Base-by-base conservation (phyloP, 2,113 vertebrate genomes). In the Nerophis lumbriciformis region DNA sequence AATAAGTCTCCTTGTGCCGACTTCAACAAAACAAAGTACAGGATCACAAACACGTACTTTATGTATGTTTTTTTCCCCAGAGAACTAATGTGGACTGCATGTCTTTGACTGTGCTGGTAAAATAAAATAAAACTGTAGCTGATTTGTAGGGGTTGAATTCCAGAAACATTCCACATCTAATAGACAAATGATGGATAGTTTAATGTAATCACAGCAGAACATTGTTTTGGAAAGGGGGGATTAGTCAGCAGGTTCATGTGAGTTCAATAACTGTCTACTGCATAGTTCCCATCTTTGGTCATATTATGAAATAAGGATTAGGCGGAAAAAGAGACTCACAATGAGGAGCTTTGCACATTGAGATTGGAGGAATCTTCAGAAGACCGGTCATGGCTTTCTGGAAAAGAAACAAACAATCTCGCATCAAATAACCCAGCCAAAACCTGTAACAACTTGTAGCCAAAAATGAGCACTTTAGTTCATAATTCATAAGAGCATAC, bases 1-100 rank as follows among this genome's bases (percentile, higher is more conserved):
- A 94, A 92, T 90, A 94, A 81, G 89, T 85, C 51, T 59, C 76
- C 68, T 73, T 59, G 58, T 69, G 62, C 53, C 83, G 79, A 86
- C 94, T 95, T 78, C 48, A 73, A 73, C 39, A 72, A 59, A 6
- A 64, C 21, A 49, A 50, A 12, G 48, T 45, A 45, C 10, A 35
- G 4, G 5, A 53, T 21, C 52, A 63, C 21, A 51, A 19, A 59
- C 52, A 44, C 11, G 28, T 28, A 28, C 28, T 28, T 19, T 19
- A 19, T 28, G 28, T n/a, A 19, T 42, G 8, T 42, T 42, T 42
- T 39, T 39, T 39, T 39, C 6, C 38, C 6, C 38, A 39, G 38
- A 39, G 38, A 39, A 39, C 38, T 28, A 28, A 28, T 28, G 28
- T 28, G 28, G 28, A 39, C 38, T 28, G 28, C 38, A 39, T 39